Evolutionary conservation across 1,140 invertebrate genomes (phyloP).

Genomic region (Bombus balteatus): DNA sequence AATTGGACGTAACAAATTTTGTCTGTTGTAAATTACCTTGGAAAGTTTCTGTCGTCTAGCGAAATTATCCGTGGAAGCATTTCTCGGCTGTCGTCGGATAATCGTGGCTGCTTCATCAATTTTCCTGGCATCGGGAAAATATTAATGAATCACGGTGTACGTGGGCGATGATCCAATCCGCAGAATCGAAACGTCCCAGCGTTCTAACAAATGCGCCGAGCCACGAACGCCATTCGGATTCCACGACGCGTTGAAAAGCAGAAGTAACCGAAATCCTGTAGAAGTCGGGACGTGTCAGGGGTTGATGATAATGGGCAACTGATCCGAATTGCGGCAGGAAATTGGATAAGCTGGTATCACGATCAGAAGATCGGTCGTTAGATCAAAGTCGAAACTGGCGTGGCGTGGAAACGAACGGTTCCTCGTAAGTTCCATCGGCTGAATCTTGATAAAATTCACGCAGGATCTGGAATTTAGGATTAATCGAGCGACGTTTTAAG

Average conservation of each 20-base stretch:
- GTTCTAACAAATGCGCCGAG: neutral
- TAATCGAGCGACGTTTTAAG: neutral
- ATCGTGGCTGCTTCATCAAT: conserved; percentile 13
- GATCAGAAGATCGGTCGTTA: neutral
- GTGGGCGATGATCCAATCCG: neutral
- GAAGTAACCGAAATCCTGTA: neutral
- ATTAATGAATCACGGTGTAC: conserved; percentile 18
- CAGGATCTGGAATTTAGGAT: neutral
- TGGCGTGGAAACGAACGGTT: neutral
- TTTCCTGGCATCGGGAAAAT: neutral
- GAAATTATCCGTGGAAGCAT: no score
- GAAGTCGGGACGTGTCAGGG: neutral
- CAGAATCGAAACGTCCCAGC: neutral
- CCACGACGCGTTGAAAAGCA: conserved; percentile 2
- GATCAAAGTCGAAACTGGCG: neutral
- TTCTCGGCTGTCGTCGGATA: conserved; percentile 2
- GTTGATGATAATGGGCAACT: conserved; percentile 22
- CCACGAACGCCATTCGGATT: neutral
- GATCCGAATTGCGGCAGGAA: conserved; percentile 27
- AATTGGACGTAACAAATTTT: no score
- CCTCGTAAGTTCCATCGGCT: neutral
- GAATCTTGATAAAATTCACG: conserved; percentile 1
- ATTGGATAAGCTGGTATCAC: conserved; percentile 33
- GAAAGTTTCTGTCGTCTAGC: no score
- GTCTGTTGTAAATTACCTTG: no score